These are phyloP conservation scores for Barypeithes pellucidus DNA, from an alignment of 2,888 invertebrate species.

Conservation along the genomic window DNA sequence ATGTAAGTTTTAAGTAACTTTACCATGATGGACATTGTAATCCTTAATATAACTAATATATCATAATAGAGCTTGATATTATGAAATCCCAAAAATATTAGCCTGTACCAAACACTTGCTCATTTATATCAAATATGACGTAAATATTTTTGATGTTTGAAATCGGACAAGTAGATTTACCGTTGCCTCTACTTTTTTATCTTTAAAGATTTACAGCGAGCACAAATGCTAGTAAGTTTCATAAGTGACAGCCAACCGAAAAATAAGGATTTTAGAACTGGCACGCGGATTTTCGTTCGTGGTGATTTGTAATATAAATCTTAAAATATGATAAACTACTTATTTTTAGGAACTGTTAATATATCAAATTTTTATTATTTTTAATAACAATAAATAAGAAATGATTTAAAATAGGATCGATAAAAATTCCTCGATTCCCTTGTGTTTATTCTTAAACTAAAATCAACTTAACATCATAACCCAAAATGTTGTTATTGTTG, in stretches of 20 bases:
- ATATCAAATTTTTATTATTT: too few species aligned
- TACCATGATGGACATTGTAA: neutral
- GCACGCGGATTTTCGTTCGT: constrained; percentile 7
- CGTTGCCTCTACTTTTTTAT: constrained; percentile 60
- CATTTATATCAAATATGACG: constrained; percentile 49
- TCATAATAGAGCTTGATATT: constrained; percentile 14
- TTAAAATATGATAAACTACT: constrained; percentile 9
- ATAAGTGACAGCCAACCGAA: constrained; percentile 64
- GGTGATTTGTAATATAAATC: constrained; percentile 5
- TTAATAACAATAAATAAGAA: too few species aligned
- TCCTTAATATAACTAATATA: constrained; percentile 21
- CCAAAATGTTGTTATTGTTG: too few species aligned
- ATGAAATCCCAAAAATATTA: constrained; percentile 26
- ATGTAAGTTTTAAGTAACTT: neutral
- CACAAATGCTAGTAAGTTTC: constrained; percentile 65
- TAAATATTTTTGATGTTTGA: constrained; percentile 52
- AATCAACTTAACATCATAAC: too few species aligned
- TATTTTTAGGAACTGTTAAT: too few species aligned
- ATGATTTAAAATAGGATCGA: too few species aligned
- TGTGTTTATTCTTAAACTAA: too few species aligned
- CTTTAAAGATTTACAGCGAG: constrained; percentile 63
- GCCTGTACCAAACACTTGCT: constrained; percentile 39
- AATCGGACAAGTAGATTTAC: constrained; percentile 60
- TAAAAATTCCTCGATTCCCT: too few species aligned
- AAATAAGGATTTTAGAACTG: constrained; percentile 60